phyloP scores from a whole-genome alignment of 2,797 vertebrate species.

The Oreortyx pictus region DNA sequence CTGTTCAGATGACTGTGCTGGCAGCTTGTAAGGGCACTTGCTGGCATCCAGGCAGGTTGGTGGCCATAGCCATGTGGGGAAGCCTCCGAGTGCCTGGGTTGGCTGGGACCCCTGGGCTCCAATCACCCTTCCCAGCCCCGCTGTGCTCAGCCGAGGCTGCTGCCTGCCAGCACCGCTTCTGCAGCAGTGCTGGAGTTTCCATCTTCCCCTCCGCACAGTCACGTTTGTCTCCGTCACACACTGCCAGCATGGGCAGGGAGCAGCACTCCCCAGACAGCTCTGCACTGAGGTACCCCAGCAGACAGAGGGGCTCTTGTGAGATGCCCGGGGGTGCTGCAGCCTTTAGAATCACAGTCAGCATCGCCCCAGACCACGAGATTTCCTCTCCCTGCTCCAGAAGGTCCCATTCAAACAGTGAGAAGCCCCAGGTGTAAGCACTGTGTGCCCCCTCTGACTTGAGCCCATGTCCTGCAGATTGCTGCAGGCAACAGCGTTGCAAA shows the following conservation, averaged over 20 bases:
- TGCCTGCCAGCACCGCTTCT: background rate
- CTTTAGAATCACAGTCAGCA: rapidly evolving
- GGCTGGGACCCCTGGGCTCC: background rate
- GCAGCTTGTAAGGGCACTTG: background rate
- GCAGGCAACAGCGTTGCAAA: rapidly evolving
- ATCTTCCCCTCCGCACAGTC: rapidly evolving
- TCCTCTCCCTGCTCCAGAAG: rapidly evolving
- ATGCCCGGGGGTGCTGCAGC: background rate
- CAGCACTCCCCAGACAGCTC: rapidly evolving
- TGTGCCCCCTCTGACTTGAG: background rate
- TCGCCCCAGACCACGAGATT: rapidly evolving
- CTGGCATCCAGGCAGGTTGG: background rate
- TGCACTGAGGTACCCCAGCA: background rate
- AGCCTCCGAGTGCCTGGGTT: background rate
- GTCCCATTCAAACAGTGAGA: rapidly evolving
- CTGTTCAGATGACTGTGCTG: background rate
- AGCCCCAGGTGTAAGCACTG: rapidly evolving
- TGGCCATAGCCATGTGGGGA: rapidly evolving
- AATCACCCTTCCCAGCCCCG: background rate
- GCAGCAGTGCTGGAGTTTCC: background rate
- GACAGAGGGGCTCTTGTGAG: rapidly evolving
- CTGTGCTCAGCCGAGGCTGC: background rate
- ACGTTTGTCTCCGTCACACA: rapidly evolving
- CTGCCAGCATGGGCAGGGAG: background rate
- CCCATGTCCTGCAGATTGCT: rapidly evolving